Base-by-base conservation (phyloP, 2,888 invertebrate genomes). In the Anagyrus pseudococci region DNA sequence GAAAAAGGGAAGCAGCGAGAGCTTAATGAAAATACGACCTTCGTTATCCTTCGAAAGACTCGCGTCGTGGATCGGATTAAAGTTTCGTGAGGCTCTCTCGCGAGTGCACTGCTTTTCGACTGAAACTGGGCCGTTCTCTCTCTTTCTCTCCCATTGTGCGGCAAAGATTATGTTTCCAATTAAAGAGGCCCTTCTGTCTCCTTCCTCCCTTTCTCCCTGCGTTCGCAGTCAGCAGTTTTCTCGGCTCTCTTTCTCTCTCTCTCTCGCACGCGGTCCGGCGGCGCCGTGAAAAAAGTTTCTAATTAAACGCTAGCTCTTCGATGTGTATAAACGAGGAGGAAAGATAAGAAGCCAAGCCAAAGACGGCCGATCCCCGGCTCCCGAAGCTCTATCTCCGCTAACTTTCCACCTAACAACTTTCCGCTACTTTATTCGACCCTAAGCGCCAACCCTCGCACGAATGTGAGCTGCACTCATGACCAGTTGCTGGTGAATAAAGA, bases 81-180 rank as follows among this genome's bases (percentile, higher is more conserved):
- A 59, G 59, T 53, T 52, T 59, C 59, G 59, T 53, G 58, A 41
- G 54, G 6, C 10, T 4, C 29, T 4, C 23, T 50, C 23, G 40
- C 33, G 26, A 20, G 33, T 53, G 43, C 49, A 40, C n/a, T 41
- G 47, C 52, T 62, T 53, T 52, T 37, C 53, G 25, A 26, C 52
- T 26, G 47, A 59, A 52, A 53, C 53, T 59, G 59, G 59, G 44
- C 59, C 59, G 53, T 54, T 47, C 43, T 26, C 10, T 59, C 56
- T 41, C 40, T 47, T 50, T 26, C 10, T 59, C 56, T 41, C 40
- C 55, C 43, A 64, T 60, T 59, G 64, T 58, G 54, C 49, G 54
- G 46, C 23, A 29, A 63, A 68, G 59, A 67, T 67, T 68, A 67
- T 66, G 62, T 58, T 67, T 58, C 64, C 60, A 69, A 69, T 69